Evolutionary conservation across 2,113 vertebrate genomes (phyloP), one percentile per base, ranked within the genome.

Genomic region (Odocoileus virginianus): DNA sequence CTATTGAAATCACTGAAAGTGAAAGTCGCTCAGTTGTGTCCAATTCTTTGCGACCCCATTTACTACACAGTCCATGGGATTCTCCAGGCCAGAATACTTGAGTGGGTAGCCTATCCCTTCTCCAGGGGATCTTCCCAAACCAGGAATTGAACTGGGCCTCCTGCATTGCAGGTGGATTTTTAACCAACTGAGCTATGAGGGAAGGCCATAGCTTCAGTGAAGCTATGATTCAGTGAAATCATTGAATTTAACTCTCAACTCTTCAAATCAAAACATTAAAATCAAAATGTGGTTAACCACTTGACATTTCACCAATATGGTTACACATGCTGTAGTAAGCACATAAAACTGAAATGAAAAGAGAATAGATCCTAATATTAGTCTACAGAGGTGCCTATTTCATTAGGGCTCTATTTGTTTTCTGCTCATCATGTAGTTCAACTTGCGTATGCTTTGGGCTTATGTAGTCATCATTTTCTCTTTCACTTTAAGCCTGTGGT

Each of bases 401-500:
- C 21, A 28, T 87, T 71, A 21, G 23, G 33, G 9, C 40, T 54
- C 52, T 82, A 3, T 54, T 57, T 88, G n/a, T 8, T 89, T 64
- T 88, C 61, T 79, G 2, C 33, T 89, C 19, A 17, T 57, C 25
- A 8, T n/a, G 33, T 15, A 13, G 43, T 17, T 90, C 54, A n/a
- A 25, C 30, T 71, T 43, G 47, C 8, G 1, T 55, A 11, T 0
- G 0, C 45, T 95, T 50, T 33, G 71, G 33, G 93, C 25, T 87
- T 23, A 3, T 2, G 5, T 8, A 19, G 28, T 6, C 23, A 30
- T 50, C 28, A n/a, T 50, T 40, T 54, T 81, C 57, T 60, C 94
- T 85, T 92, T 97, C 55, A 57, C 64, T 71, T 64, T 52, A 95
- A 93, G 57, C 36, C 83, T 93, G 91, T 89, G 89, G 85, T 94